phyloP scores from a whole-genome alignment of 1,140 invertebrate species.

The Aphidius gifuensis region DNA sequence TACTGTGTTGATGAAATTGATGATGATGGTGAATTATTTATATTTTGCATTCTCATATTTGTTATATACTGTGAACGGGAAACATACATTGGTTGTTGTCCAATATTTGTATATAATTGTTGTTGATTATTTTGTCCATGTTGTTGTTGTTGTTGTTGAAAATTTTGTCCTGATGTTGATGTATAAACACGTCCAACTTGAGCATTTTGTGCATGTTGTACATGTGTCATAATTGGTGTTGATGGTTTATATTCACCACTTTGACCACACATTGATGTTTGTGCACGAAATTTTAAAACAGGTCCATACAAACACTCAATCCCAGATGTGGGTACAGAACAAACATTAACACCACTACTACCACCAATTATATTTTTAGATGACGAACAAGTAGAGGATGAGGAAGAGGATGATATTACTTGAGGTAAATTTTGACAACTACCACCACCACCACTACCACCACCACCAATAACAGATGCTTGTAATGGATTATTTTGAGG shows the following conservation, averaged over 20 bases:
- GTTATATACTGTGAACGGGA: conserved; percentile 31
- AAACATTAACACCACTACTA: conserved; percentile 19
- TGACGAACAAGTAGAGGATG: too few species aligned
- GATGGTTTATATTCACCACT: conserved; percentile 28
- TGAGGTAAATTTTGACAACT: not conserved
- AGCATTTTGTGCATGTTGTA: conserved; percentile 33
- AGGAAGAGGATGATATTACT: too few species aligned
- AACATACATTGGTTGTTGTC: conserved; percentile 33
- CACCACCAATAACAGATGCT: not conserved
- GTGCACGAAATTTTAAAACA: conserved; percentile 49
- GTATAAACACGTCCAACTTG: conserved; percentile 5
- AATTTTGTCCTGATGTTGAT: conserved; percentile 31
- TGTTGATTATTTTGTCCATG: too few species aligned
- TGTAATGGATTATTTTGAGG: conserved; percentile 24
- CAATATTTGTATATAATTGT: conserved; percentile 39
- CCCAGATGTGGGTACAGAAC: conserved; percentile 23
- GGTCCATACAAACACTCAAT: conserved; percentile 48
- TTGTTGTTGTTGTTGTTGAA: conserved; percentile 31
- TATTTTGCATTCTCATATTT: conserved; percentile 32
- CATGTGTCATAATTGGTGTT: conserved; percentile 20
- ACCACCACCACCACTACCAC: conserved; percentile 6
- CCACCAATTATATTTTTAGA: not conserved
- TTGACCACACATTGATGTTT: conserved; percentile 31
- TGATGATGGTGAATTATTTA: conserved; percentile 23
- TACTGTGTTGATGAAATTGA: conserved; percentile 25